Conservation (phyloP, 2,888 invertebrate species). For the Agrypnus murinus region DNA sequence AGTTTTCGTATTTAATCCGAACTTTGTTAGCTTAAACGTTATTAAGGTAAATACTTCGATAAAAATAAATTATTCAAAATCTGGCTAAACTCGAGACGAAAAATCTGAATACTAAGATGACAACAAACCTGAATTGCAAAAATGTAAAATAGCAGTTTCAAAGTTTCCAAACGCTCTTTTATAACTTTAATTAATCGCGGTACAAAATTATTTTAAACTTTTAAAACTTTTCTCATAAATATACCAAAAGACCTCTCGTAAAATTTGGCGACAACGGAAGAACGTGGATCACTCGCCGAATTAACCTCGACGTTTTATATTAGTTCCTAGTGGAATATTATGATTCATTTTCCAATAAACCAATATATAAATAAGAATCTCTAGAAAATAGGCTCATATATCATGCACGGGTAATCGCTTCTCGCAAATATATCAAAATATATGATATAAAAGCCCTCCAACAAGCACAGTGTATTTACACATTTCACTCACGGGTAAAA, state of each 20-base stretch:
- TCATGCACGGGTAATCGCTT: conserved; percentile 27
- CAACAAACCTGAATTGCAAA: conserved; percentile 17
- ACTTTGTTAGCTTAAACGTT: conserved; percentile 1
- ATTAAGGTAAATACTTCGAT: conserved; percentile 1
- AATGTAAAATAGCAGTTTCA: conserved; percentile 25
- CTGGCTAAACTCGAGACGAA: not conserved
- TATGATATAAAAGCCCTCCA: conserved; percentile 16
- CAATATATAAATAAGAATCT: conserved; percentile 29
- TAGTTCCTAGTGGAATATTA: conserved; percentile 9
- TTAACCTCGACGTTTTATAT: not conserved
- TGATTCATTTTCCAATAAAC: conserved; percentile 28
- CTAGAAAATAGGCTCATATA: conserved; percentile 26
- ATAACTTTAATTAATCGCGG: conserved; percentile 27
- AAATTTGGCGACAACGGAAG: conserved; percentile 5
- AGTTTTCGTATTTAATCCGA: not conserved
- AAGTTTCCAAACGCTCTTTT: conserved; percentile 10
- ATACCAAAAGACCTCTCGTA: conserved; percentile 1
- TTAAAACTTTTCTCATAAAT: conserved; percentile 26
- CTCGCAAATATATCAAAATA: conserved; percentile 25
- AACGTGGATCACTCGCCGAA: conserved; percentile 11
- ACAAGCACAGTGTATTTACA: not conserved
- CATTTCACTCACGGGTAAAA: no score
- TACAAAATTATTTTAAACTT: conserved; percentile 20
- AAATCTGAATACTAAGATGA: not conserved
- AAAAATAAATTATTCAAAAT: conserved; percentile 2